These are phyloP conservation scores for Mastomys natalensis DNA, from an alignment of 2,113 vertebrate genomes.

Conservation along the genomic window DNA sequence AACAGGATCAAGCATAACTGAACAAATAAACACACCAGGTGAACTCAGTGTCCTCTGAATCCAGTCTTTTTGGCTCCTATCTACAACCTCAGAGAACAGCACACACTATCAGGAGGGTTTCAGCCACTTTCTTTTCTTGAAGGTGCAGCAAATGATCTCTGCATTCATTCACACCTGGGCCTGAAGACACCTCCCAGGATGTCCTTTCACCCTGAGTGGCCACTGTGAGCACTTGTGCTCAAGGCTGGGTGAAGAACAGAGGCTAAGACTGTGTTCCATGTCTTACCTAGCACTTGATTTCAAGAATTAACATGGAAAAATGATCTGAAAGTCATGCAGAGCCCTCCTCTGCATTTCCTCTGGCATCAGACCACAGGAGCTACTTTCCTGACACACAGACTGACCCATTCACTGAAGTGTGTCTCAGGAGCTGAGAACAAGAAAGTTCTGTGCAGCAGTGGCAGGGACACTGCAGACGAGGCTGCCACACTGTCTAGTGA, in stretches of 20 bases:
- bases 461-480: not conserved
- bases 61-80: not conserved
- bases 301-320: slow-evolving; percentile 36
- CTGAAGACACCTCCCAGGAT: not conserved
- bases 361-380: not conserved
- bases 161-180: not conserved
- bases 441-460: not conserved
- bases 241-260: slow-evolving; percentile 49
- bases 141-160: not conserved
- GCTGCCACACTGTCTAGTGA: not conserved
- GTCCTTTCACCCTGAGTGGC: slow-evolving; percentile 1
- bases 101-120: not conserved
- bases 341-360: not conserved
- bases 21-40: not conserved
- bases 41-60: not conserved
- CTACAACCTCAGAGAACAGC: fast-evolving
- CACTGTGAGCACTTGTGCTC: not conserved
- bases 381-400: not conserved
- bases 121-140: not conserved
- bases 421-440: not conserved
- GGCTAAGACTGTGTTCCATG: slow-evolving; percentile 13
- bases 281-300: slow-evolving; percentile 50
- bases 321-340: not conserved
- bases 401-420: not conserved
- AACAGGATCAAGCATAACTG: not conserved